A percentile compares a stretch with the other conserved stretches of the same genome.
Evolutionary conservation across 2,888 invertebrate species (phyloP).

Genomic region (Ormyrus thymus): DNA sequence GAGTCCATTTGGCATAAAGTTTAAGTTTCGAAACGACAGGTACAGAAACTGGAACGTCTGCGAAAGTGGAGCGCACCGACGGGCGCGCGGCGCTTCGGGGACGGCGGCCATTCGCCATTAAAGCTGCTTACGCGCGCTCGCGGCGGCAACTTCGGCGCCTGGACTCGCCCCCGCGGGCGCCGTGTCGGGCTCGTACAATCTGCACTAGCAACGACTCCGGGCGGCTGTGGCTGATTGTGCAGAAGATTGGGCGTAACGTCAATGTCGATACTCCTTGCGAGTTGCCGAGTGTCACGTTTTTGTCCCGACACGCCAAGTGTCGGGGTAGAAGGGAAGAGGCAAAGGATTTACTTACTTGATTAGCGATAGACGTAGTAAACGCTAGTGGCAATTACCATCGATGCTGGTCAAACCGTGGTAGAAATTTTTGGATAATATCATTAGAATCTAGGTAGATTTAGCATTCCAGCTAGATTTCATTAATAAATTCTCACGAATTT

Average conservation of each 20-base stretch:
- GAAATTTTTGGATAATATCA: no score
- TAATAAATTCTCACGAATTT: no score
- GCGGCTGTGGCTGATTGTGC: conserved; percentile 26
- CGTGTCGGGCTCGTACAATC: no score
- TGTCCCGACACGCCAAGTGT: conserved; percentile 9
- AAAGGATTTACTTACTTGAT: neutral
- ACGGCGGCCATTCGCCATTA: conserved; percentile 8
- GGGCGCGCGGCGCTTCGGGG: no score
- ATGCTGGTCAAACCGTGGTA: no score
- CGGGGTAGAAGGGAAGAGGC: conserved; percentile 24
- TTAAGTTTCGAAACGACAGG: conserved; percentile 16
- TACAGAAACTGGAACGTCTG: conserved; percentile 36
- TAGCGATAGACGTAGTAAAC: no score
- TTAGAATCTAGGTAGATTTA: no score
- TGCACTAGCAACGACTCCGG: conserved; percentile 34
- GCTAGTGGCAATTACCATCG: no score
- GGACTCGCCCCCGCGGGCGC: conserved; percentile 8
- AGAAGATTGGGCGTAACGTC: conserved; percentile 22
- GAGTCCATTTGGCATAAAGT: conserved; percentile 21
- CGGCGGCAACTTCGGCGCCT: conserved; percentile 28
- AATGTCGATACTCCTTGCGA: conserved; percentile 9
- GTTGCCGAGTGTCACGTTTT: conserved; percentile 18
- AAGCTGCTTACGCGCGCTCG: conserved; percentile 34
- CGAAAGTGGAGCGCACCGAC: no score
- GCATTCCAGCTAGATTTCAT: no score